Evolutionary conservation across 2,797 vertebrate genomes (phyloP).

Genomic region (Sitta carolinensis): DNA sequence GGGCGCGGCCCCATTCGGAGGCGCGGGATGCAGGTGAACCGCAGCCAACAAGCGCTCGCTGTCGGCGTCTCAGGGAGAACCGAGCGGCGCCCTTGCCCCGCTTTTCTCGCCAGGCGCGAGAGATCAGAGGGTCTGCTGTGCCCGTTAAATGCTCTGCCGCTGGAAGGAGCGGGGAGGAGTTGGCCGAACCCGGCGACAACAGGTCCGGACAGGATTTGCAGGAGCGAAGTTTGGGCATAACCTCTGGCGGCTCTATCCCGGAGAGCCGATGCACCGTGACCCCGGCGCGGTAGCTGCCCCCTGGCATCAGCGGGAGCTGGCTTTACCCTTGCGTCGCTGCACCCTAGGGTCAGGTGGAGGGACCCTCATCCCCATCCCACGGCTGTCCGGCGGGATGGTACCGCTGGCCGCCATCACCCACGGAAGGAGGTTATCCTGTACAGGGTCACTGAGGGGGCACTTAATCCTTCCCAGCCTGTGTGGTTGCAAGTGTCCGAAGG

Average conservation of each 20-base stretch:
- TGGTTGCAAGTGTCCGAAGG: not conserved
- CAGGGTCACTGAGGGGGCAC: not conserved
- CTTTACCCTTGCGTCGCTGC: not conserved
- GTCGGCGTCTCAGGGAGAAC: not conserved
- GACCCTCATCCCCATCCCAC: rapidly evolving
- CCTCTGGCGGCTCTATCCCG: not conserved
- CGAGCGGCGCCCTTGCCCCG: not conserved
- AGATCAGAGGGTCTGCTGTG: not conserved
- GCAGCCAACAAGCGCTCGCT: no score
- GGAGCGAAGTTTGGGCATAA: not conserved
- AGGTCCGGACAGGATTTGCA: not conserved
- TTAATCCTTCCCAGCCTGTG: no score
- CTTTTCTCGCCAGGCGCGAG: not conserved
- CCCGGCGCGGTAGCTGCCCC: no score
- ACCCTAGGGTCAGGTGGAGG: not conserved
- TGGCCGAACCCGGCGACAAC: not conserved
- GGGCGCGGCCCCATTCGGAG: not conserved
- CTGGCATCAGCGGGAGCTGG: not conserved
- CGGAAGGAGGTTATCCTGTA: not conserved
- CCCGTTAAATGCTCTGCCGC: rapidly evolving
- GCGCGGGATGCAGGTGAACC: not conserved
- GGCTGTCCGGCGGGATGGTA: no score
- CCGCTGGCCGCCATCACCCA: not conserved
- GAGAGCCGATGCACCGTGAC: not conserved
- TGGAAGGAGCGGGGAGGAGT: not conserved